Conservation (phyloP, 2,113 vertebrate species). For the Platysteira castanea region DNA sequence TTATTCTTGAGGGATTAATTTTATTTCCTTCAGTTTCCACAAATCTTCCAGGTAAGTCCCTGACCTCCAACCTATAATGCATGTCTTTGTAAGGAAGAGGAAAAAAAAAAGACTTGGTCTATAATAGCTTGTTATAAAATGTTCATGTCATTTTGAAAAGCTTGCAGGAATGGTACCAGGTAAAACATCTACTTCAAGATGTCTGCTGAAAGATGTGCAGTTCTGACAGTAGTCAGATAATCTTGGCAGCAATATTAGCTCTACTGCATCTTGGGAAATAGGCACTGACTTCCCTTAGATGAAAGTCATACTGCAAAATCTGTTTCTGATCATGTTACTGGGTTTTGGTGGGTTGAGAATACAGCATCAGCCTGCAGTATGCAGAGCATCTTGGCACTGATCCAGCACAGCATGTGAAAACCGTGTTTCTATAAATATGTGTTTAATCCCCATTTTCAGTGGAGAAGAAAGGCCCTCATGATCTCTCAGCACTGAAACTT, state of each 20-base stretch:
- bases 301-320: not conserved
- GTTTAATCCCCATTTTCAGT: not conserved
- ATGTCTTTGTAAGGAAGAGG: not conserved
- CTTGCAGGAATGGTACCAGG: not conserved
- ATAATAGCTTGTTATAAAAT: not conserved
- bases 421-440: not conserved
- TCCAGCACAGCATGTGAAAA: conserved; percentile 22
- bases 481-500: not conserved
- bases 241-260: not conserved
- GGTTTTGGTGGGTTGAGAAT: not conserved
- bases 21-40: not conserved
- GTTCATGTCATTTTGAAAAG: not conserved
- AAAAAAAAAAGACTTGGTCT: not conserved
- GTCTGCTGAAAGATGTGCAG: not conserved
- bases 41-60: not conserved
- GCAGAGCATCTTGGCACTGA: not conserved
- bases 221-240: conserved; percentile 4
- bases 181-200: not conserved
- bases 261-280: not conserved
- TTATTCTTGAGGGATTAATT: not conserved
- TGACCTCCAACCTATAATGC: not conserved
- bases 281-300: not conserved
- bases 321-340: not conserved
- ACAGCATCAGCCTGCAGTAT: not conserved
- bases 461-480: not conserved